A percentile compares a stretch with the other conserved stretches of the same genome.
These are phyloP conservation scores for Tetrao urogallus DNA, from an alignment of 2,113 vertebrate species.

Conservation along the genomic window DNA sequence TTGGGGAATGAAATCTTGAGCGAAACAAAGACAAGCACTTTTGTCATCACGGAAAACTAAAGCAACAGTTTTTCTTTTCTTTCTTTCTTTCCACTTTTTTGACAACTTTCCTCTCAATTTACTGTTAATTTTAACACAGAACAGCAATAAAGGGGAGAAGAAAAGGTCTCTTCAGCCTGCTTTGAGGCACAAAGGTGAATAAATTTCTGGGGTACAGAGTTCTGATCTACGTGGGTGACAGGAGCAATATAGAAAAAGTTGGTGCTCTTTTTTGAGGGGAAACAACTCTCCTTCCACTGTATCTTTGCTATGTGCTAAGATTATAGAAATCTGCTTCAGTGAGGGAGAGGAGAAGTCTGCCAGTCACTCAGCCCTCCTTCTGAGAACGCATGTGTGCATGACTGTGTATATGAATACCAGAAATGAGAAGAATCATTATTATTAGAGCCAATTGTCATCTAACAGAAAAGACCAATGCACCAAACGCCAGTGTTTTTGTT, in stretches of 20 bases:
- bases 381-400: conserved; percentile 8
- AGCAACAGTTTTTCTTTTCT: background rate
- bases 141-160: conserved; percentile 36
- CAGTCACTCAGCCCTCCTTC: conserved; percentile 7
- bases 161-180: conserved; percentile 64
- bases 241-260: background rate
- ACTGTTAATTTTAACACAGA: conserved; percentile 34
- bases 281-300: conserved; percentile 7
- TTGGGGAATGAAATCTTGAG: conserved; percentile 33
- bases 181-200: conserved; percentile 65
- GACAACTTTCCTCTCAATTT: conserved; percentile 21
- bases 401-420: background rate
- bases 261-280: background rate
- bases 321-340: conserved; percentile 18
- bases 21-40: conserved; percentile 13
- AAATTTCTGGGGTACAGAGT: conserved; percentile 30
- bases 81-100: background rate
- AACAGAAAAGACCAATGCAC: conserved; percentile 5
- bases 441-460: background rate
- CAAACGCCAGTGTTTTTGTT: conserved; percentile 25
- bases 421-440: conserved; percentile 26
- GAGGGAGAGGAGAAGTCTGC: conserved; percentile 20
- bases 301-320: conserved; percentile 36
- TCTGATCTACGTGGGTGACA: background rate
- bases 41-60: conserved; percentile 37